phyloP scores from a whole-genome alignment of 1,140 invertebrate species.

The Drosophila simulans region DNA sequence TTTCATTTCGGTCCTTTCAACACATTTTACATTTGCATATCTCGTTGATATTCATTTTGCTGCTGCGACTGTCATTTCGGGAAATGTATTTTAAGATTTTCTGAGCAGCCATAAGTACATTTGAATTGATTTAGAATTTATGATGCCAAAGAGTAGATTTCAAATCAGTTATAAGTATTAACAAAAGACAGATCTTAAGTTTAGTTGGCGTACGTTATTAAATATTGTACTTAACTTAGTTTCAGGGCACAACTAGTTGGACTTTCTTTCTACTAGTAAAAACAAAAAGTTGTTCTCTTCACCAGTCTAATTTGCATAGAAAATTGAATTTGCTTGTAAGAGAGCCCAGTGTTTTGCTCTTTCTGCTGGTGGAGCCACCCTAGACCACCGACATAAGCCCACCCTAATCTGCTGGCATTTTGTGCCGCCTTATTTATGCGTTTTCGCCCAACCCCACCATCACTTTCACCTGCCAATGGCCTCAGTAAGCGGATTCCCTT shows the following conservation, averaged over 20 bases:
- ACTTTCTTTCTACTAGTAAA: too few relatives aligned
- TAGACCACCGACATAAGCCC: background rate
- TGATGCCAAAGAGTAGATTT: background rate
- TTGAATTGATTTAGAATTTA: background rate
- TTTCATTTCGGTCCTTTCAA: background rate
- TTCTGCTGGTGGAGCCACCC: background rate
- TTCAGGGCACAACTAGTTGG: too few relatives aligned
- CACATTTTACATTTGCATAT: slow-evolving; percentile 54
- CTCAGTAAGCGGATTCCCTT: slow-evolving; percentile 68
- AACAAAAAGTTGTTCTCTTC: background rate
- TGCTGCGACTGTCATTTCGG: slow-evolving; percentile 3
- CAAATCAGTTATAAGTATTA: too few relatives aligned
- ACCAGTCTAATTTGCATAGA: slow-evolving; percentile 52
- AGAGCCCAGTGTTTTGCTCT: background rate
- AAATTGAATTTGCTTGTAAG: slow-evolving; percentile 62
- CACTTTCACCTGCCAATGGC: slow-evolving; percentile 23
- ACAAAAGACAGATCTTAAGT: too few relatives aligned
- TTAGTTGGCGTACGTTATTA: too few relatives aligned
- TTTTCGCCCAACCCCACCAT: background rate
- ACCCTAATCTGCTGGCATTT: slow-evolving; percentile 23
- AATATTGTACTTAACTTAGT: too few relatives aligned
- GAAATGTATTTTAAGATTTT: slow-evolving; percentile 11
- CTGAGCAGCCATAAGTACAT: background rate
- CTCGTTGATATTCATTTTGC: slow-evolving; percentile 63
- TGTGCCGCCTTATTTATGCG: slow-evolving; percentile 24